Percentiles rank a stretch among this genome's conserved stretches.
phyloP scores from a whole-genome alignment of 2,888 invertebrate genomes.

The Caenorhabditis parvicauda region DNA sequence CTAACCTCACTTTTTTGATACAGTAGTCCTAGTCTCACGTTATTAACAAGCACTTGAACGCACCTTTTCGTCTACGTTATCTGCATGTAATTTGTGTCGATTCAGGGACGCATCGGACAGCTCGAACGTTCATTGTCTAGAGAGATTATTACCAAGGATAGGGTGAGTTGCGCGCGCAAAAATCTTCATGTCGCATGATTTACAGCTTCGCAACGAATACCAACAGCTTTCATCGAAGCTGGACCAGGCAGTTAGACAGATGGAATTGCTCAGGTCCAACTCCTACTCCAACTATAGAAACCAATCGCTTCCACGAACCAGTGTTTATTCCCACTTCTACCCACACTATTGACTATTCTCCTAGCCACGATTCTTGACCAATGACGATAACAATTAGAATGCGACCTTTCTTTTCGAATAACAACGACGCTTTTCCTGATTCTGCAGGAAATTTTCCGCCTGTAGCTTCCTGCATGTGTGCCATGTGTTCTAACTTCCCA shows the following conservation, averaged over 20 bases:
- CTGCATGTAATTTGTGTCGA: conserved; percentile 1
- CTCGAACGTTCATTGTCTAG: conserved; percentile 61
- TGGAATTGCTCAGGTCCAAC: conserved; percentile 59
- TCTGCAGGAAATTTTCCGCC: conserved; percentile 30
- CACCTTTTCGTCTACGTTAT: conserved; percentile 21
- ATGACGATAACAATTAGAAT: conserved; percentile 1
- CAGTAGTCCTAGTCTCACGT: not conserved
- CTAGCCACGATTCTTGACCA: not conserved
- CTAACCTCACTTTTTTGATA: too few relatives aligned
- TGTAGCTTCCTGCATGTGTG: too few relatives aligned
- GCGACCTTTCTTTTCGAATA: conserved; percentile 5
- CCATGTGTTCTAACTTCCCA: too few relatives aligned
- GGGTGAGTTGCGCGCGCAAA: conserved; percentile 39
- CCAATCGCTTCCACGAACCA: conserved; percentile 53
- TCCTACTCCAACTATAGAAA: conserved; percentile 51
- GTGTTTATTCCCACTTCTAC: conserved; percentile 61
- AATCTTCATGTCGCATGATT: not conserved
- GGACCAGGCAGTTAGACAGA: conserved; percentile 59
- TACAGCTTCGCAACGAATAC: conserved; percentile 60
- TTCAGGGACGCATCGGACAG: conserved; percentile 56
- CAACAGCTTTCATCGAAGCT: conserved; percentile 54
- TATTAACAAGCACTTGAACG: too few relatives aligned
- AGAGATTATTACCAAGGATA: conserved; percentile 57
- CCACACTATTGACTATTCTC: conserved; percentile 52
- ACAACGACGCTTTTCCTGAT: conserved; percentile 22